A percentile compares a stretch with the other conserved stretches of the same genome.
phyloP scores from a whole-genome alignment of 2,797 vertebrate genomes.

The Hylomyscus alleni region DNA sequence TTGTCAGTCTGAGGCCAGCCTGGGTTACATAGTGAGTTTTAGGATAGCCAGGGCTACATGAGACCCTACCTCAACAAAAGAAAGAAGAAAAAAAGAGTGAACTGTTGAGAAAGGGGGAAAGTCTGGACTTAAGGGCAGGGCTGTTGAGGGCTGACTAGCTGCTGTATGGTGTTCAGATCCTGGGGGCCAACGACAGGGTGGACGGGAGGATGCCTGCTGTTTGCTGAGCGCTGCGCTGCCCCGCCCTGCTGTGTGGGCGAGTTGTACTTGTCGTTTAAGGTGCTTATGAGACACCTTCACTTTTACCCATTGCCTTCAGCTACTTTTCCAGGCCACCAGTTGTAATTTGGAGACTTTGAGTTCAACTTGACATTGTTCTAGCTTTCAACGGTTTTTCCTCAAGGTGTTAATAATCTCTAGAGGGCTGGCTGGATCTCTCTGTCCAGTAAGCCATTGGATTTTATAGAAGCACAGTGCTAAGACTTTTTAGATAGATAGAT shows the following conservation, averaged over 20 bases:
- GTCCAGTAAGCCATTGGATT: slow-evolving; percentile 33
- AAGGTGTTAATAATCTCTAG: slow-evolving; percentile 45
- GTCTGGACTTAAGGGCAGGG: slow-evolving; percentile 5
- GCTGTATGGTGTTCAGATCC: neutral
- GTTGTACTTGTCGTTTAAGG: slow-evolving; percentile 4
- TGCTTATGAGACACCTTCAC: slow-evolving; percentile 22
- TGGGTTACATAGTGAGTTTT: neutral
- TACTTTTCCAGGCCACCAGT: slow-evolving; percentile 41
- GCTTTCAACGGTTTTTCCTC: slow-evolving; percentile 24
- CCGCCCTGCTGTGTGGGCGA: slow-evolving; percentile 2
- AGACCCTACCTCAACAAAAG: neutral
- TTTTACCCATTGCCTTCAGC: slow-evolving; percentile 48
- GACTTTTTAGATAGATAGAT: slow-evolving; percentile 55
- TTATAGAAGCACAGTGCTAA: slow-evolving; percentile 58
- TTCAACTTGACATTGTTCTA: slow-evolving; percentile 58
- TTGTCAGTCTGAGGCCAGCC: neutral
- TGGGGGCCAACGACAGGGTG: neutral
- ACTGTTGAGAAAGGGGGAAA: slow-evolving; percentile 28
- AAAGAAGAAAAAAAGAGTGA: neutral
- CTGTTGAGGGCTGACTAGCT: neutral
- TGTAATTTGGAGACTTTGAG: slow-evolving; percentile 28
- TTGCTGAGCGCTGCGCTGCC: neutral
- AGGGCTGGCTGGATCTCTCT: slow-evolving; percentile 31
- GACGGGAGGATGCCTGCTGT: neutral
- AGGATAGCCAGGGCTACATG: neutral